Conservation (phyloP, 2,888 invertebrate species). For the Zele albiditarsus region DNA sequence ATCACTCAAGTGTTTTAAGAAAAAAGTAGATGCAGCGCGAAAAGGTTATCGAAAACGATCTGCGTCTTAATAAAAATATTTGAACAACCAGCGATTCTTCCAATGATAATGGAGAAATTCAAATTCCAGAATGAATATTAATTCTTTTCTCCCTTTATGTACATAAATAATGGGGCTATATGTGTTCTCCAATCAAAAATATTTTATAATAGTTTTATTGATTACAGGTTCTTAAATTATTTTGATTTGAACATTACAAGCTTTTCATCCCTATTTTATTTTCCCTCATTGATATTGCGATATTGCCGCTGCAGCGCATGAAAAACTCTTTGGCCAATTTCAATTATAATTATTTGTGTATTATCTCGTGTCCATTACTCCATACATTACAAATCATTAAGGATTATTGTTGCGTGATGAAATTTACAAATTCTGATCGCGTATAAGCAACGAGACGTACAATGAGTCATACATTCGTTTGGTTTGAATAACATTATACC, state of each 20-base stretch:
- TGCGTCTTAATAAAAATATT: slow-evolving; percentile 44
- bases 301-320: not conserved
- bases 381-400: not conserved
- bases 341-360: not conserved
- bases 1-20: slow-evolving; percentile 62
- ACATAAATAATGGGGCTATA: slow-evolving; percentile 67
- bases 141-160: slow-evolving; percentile 55
- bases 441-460: not conserved
- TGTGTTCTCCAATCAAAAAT: slow-evolving; percentile 57
- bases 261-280: slow-evolving; percentile 46
- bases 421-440: not conserved
- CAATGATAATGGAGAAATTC: slow-evolving; percentile 47
- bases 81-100: slow-evolving; percentile 62
- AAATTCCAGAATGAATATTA: slow-evolving; percentile 6
- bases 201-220: slow-evolving; percentile 66
- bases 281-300: not conserved
- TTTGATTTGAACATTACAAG: slow-evolving; percentile 42
- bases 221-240: slow-evolving; percentile 33
- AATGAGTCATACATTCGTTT: not conserved
- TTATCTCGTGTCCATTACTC: not conserved
- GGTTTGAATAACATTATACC: not conserved
- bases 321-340: not conserved
- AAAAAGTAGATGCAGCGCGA: slow-evolving; percentile 64
- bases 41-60: slow-evolving; percentile 61
- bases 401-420: not conserved